Percentiles rank a stretch among this genome's conserved stretches.
These are phyloP conservation scores for Diarsia dahlii DNA, from an alignment of 2,888 invertebrate species.

Conservation along the genomic window DNA sequence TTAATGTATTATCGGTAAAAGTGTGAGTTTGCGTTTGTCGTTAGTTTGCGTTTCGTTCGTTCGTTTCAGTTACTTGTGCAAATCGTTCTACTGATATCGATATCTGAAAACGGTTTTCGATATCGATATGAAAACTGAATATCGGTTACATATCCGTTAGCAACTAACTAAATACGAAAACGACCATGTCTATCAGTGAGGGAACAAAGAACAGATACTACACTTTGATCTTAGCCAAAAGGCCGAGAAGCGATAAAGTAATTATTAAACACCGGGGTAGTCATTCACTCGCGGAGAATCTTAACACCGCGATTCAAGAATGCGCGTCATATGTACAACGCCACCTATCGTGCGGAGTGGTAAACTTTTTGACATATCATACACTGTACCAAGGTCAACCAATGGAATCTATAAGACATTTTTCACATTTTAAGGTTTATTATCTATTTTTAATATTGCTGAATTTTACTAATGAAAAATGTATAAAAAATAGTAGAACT, in stretches of 20 bases:
- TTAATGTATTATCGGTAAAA: too few species aligned
- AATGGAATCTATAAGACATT: neutral
- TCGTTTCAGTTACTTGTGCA: too few species aligned
- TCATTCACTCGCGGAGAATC: slow-evolving; percentile 44
- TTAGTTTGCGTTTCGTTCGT: too few species aligned
- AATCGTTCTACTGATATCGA: too few species aligned
- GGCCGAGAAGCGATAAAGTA: slow-evolving; percentile 59
- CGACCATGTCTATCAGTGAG: too few species aligned
- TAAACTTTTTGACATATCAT: neutral
- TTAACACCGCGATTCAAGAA: slow-evolving; percentile 53
- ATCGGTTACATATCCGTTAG: too few species aligned
- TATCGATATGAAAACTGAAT: too few species aligned
- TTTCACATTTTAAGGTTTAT: neutral
- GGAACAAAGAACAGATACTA: slow-evolving; percentile 49
- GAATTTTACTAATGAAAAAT: neutral
- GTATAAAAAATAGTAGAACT: slow-evolving; percentile 55
- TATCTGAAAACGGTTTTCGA: too few species aligned
- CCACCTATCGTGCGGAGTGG: slow-evolving; percentile 45
- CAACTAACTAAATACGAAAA: too few species aligned
- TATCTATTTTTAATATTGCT: neutral
- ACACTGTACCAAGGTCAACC: neutral
- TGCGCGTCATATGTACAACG: slow-evolving; percentile 34
- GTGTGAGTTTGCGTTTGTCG: too few species aligned
- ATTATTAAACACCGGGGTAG: neutral
- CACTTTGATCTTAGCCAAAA: slow-evolving; percentile 57